Evolutionary conservation across 2,113 vertebrate genomes (phyloP), one percentile per base, ranked within the genome.

Genomic region (Nymphicus hollandicus): DNA sequence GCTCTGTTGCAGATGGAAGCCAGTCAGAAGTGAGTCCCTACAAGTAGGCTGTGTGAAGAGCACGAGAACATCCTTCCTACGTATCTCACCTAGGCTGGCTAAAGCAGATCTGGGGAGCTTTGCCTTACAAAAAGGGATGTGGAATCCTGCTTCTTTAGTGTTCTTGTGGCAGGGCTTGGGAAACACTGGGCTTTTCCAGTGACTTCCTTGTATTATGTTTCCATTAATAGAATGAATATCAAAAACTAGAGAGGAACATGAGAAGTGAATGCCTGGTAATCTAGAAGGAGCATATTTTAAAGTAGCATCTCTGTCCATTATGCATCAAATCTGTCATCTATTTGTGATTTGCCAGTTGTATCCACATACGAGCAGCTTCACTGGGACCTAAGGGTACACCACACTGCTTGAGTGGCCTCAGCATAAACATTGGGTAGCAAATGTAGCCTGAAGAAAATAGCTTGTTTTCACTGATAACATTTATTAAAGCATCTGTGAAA

Each of bases 1-100:
- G 99, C 99, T 27, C 96, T 99, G 86, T 96, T 99, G 94, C 99
- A 99, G 96, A 98, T 99, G 98, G 99, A 99, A 72, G 99, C 99
- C 96, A 99, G 97, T 97, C 99, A 99, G 89, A 99, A 99, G 99
- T 99, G 97, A 99, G 99, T 98, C 33, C 58, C 46, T 73, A 1
- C 46, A 58, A 4, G 25, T 17, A 5, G 35, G 19, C 65, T 60
- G 28, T 52, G 41, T 63, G 65, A 61, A 39, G 33, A 55, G 29
- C 61, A 9, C 37, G 31, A 11, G 23, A 66, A 28, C n/a, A 8
- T 77, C 28, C 17, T 85, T 85, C 25, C 55, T 65, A 0, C 4
- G 0, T 44, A 2, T 37, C 80, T 43, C 17, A 33, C 78, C 58
- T 64, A 14, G 39, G 44, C 35, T 72, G 61, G 19, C 46, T 80